Evolutionary conservation across 2,797 vertebrate species (phyloP), one percentile per base, ranked within the genome.

Genomic region (Sebastiscus albofasciatus): DNA sequence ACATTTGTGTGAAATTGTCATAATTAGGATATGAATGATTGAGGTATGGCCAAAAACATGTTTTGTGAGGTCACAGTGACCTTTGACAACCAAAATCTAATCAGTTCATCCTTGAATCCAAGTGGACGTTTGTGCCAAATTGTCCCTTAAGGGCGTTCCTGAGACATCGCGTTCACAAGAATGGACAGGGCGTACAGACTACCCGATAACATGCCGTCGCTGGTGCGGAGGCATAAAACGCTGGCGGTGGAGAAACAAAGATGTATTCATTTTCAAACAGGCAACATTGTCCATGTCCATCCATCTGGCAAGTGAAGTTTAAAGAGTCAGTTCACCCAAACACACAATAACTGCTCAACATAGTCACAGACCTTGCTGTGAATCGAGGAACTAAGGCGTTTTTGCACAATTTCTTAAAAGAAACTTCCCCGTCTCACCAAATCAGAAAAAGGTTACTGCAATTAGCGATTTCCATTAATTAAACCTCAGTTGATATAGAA

Each of bases 51-150:
- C 29, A 10, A 61, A 13, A 62, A 31, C 4, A 60, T 49, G 42
- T 49, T 49, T 49, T 20, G 46, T 18, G 46, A 49, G 46, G 46
- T 49, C 46, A 49, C 42, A 49, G 16, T 49, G 46, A 49, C 46
- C 16, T 49, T 49, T 49, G 46, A 49, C 42, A 46, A 46, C 46
- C 46, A 49, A 49, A 49, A 49, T 49, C 46, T 8, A 49, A 49
- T 49, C 46, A 18, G 46, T 49, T 20, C 0, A 2, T 46, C 0
- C 6, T 0, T 46, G 16, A 49, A 49, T 49, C 0, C 46, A 49
- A 49, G 46, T 49, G 46, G 46, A 49, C 7, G 16, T 49, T 49
- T 49, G 46, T 49, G 46, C 7, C 46, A 49, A 18, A 49, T 49
- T 49, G 16, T 49, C 46, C 46, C 46, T 49, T 7, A 18, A 46